phyloP scores from a whole-genome alignment of 2,888 invertebrate genomes.

The Cistogaster globosa region DNA sequence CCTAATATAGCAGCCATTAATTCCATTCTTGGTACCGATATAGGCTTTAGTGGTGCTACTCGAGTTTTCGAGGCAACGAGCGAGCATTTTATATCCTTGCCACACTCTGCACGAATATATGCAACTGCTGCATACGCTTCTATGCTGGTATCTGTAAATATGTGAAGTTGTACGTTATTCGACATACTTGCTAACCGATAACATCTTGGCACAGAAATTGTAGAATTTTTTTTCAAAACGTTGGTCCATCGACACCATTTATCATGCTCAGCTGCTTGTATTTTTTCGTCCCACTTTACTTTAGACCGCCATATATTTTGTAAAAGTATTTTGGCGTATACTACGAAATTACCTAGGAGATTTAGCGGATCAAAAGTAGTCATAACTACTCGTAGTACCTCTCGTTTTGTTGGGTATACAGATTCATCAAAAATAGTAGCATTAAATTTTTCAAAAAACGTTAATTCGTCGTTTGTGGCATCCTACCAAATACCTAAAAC shows the following conservation, averaged over 20 bases:
- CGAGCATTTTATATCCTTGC: background rate
- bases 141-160: conserved; percentile 36
- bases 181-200: background rate
- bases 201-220: background rate
- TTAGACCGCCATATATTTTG: too few species aligned
- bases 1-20: too few species aligned
- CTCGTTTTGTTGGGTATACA: background rate
- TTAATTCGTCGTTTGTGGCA: background rate
- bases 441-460: background rate
- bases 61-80: conserved; percentile 10
- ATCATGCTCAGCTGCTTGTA: too few species aligned
- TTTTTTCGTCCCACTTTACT: too few species aligned
- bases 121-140: conserved; percentile 36
- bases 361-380: too few species aligned
- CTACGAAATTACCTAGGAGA: conserved; percentile 34
- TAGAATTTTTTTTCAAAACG: background rate
- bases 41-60: too few species aligned
- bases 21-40: too few species aligned
- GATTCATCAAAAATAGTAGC: background rate
- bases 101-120: conserved; percentile 8
- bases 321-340: conserved; percentile 33
- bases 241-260: too few species aligned
- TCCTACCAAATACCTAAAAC: conserved; percentile 4
- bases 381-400: conserved; percentile 1
- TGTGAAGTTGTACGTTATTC: background rate